These are phyloP conservation scores for Caranx ignobilis DNA, from an alignment of 2,113 vertebrate genomes.

Conservation along the genomic window DNA sequence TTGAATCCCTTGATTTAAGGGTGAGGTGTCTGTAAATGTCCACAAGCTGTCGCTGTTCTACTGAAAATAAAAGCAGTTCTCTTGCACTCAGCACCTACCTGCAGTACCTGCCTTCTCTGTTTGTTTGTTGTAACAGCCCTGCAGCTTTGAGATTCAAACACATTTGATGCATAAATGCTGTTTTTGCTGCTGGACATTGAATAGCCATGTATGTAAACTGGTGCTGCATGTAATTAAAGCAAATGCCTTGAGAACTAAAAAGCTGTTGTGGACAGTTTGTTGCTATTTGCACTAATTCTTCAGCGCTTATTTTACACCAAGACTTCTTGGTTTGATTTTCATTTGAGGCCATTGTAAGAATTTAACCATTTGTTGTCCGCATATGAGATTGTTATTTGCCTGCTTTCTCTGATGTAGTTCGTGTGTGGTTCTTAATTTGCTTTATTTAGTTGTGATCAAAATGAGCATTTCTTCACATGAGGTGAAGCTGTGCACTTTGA, in stretches of 20 bases:
- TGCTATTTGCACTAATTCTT: not conserved
- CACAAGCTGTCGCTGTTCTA: conserved; percentile 68
- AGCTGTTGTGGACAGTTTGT: not conserved
- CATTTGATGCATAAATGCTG: not conserved
- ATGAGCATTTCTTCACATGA: not conserved
- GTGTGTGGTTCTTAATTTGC: not conserved
- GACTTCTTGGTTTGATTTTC: not conserved
- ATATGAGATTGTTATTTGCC: not conserved
- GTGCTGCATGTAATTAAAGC: not conserved
- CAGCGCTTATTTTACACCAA: not conserved
- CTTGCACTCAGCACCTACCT: not conserved
- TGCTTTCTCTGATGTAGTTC: not conserved
- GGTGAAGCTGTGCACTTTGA: not conserved
- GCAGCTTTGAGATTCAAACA: conserved; percentile 23
- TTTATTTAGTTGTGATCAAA: not conserved
- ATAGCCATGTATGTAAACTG: not conserved
- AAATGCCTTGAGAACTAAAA: not conserved
- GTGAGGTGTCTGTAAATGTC: conserved; percentile 2
- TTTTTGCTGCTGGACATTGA: conserved; percentile 2
- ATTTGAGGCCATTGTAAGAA: not conserved
- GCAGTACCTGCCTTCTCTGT: conserved; percentile 4
- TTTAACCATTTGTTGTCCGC: not conserved
- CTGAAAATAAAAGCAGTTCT: not conserved
- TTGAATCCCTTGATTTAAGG: not conserved
- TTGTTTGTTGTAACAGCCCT: conserved; percentile 1